Percentiles rank a stretch among this genome's conserved stretches.
phyloP scores from a whole-genome alignment of 2,113 vertebrate species.

The Fregata magnificens region DNA sequence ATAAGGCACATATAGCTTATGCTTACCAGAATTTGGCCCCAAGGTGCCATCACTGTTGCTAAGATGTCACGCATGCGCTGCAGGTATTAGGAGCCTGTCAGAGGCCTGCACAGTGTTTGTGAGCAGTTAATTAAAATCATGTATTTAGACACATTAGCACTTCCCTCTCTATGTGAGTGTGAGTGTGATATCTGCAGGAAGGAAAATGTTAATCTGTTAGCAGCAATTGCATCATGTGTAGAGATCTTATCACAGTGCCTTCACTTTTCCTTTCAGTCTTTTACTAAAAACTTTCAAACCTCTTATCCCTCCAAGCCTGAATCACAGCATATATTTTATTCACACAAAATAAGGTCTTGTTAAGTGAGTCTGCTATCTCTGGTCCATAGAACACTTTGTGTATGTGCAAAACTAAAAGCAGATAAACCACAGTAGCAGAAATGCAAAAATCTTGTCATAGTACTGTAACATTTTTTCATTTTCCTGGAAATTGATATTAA shows the following conservation, averaged over 20 bases:
- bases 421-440: background rate
- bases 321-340: background rate
- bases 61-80: background rate
- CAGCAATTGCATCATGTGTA: background rate
- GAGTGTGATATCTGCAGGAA: background rate
- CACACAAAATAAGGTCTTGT: background rate
- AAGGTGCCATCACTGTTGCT: background rate
- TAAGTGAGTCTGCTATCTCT: background rate
- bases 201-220: background rate
- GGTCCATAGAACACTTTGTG: background rate
- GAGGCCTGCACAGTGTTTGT: background rate
- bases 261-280: conserved; percentile 33
- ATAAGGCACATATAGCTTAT: background rate
- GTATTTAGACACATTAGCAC: background rate
- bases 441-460: background rate
- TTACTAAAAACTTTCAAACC: background rate
- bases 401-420: background rate
- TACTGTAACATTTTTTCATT: background rate
- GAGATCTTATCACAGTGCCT: background rate
- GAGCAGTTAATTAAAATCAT: background rate
- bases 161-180: background rate
- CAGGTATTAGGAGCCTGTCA: background rate
- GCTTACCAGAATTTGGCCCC: background rate
- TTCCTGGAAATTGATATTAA: background rate
- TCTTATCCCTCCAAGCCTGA: background rate